Percentiles rank a stretch among this genome's conserved stretches.
Conservation (phyloP, 2,113 vertebrate species). For the Zosterops lateralis region DNA sequence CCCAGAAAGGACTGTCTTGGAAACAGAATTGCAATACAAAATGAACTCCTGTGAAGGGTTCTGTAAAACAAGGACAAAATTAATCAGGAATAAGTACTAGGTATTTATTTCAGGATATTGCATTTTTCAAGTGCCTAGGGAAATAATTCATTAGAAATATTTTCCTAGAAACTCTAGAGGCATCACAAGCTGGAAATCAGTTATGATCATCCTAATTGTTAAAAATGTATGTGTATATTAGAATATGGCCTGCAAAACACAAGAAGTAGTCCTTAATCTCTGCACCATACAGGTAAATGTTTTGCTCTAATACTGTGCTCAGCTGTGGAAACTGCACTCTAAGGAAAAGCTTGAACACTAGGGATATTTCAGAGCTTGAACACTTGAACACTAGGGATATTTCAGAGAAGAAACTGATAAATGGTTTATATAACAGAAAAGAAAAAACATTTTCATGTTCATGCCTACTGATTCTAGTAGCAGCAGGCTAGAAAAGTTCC, state of each 20-base stretch:
- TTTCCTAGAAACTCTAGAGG: background rate
- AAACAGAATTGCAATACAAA: background rate
- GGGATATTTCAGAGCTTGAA: background rate
- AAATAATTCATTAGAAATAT: background rate
- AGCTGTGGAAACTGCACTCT: background rate
- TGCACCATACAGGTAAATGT: background rate
- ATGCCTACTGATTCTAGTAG: background rate
- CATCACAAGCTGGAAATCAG: background rate
- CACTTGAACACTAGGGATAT: background rate
- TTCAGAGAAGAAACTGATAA: background rate
- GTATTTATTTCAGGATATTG: background rate
- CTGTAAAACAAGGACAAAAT: background rate
- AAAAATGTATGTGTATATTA: background rate
- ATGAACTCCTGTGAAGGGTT: background rate
- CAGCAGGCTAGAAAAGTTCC: background rate
- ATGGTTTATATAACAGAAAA: background rate
- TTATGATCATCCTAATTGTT: background rate
- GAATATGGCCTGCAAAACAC: background rate
- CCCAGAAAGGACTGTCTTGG: background rate
- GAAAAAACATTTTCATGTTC: background rate
- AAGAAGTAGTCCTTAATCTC: background rate
- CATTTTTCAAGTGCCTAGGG: background rate
- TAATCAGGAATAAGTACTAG: background rate
- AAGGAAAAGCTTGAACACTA: background rate
- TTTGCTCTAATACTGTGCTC: background rate